Percentiles rank a stretch among this genome's conserved stretches.
phyloP scores from a whole-genome alignment of 2,888 invertebrate genomes.

The Andrena hattorfiana region DNA sequence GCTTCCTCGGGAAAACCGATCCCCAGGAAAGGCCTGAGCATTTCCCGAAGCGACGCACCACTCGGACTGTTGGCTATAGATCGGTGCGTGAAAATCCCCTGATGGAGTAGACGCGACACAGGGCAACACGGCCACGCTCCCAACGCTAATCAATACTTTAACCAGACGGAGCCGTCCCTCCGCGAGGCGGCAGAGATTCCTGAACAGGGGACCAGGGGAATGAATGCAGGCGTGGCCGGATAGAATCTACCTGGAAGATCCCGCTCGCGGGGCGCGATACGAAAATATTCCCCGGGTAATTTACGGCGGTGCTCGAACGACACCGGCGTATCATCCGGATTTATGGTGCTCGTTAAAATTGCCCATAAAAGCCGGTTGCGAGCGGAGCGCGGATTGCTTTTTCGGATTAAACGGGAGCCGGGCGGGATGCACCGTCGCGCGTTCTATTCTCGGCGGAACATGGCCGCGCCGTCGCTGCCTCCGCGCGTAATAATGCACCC shows the following conservation, averaged over 20 bases:
- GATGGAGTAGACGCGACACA: too few relatives aligned
- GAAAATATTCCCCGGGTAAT: constrained; percentile 50
- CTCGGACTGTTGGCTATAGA: too few relatives aligned
- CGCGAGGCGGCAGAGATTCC: too few relatives aligned
- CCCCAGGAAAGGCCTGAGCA: too few relatives aligned
- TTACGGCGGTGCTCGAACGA: constrained; percentile 46
- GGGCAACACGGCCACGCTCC: too few relatives aligned
- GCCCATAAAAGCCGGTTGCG: constrained; percentile 52
- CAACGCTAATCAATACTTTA: constrained; percentile 8
- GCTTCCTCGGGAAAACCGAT: too few relatives aligned
- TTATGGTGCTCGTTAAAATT: constrained; percentile 60
- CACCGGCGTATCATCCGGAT: constrained; percentile 52
- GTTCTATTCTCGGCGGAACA: constrained; percentile 47
- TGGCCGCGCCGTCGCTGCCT: not conserved
- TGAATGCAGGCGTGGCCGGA: too few relatives aligned
- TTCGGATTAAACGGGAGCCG: constrained; percentile 51
- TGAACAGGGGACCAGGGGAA: too few relatives aligned
- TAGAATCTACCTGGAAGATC: too few relatives aligned
- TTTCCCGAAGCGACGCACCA: too few relatives aligned
- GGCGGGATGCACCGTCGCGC: not conserved
- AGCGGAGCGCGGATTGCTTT: constrained; percentile 53
- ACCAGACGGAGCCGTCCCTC: too few relatives aligned
- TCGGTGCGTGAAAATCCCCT: too few relatives aligned
- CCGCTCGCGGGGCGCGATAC: constrained; percentile 1
- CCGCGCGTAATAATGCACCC: constrained; percentile 46